Conservation (phyloP, 2,797 vertebrate species). For the Carapus acus region DNA sequence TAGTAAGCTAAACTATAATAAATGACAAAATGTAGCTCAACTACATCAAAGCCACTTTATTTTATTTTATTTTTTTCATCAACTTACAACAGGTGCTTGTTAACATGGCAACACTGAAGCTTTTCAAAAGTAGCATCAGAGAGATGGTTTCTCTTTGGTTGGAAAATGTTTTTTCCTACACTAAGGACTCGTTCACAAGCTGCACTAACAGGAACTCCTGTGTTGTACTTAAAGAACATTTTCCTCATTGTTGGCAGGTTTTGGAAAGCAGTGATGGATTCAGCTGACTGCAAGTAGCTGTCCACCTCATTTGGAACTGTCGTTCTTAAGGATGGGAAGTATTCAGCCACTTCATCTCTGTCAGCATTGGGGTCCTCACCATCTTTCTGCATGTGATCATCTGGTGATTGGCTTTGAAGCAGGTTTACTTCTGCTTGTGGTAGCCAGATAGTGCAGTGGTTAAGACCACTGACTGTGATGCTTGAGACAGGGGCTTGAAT, state of each 20-base stretch:
- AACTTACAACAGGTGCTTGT: no score
- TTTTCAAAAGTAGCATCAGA: constrained; percentile 1
- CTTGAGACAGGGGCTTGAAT: no score
- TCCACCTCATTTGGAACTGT: background rate
- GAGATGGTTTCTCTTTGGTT: background rate
- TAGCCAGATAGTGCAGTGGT: no score
- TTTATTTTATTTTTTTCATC: no score
- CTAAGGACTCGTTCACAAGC: background rate
- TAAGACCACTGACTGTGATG: no score
- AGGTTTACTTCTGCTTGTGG: no score
- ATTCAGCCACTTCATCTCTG: no score
- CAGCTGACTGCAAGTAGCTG: background rate
- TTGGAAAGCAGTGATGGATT: background rate
- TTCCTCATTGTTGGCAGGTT: background rate
- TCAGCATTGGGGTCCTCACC: background rate
- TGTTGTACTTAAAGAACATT: background rate
- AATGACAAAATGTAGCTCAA: no score
- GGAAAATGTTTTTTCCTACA: background rate
- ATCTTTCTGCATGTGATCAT: background rate
- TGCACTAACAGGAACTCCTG: background rate
- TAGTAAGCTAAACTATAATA: no score
- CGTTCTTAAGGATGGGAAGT: no score
- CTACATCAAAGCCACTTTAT: no score
- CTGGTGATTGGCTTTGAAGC: background rate
- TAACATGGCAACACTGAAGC: background rate